Evolutionary conservation across 2,113 vertebrate genomes (phyloP), one percentile per base, ranked within the genome.

Genomic region (Dendropsophus ebraccatus): DNA sequence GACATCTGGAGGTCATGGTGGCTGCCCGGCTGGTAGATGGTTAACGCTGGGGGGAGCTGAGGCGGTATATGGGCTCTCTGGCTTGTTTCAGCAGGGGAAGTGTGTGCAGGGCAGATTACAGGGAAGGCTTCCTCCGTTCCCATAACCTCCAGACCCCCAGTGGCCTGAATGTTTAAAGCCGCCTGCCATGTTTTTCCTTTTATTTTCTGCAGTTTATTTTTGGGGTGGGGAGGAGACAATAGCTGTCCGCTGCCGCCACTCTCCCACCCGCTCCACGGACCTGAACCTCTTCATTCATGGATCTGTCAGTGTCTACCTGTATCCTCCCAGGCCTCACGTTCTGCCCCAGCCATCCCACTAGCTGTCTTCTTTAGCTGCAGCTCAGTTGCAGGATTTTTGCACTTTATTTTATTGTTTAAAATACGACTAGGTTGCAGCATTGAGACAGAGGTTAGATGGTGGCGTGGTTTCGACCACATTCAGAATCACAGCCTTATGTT

Each of bases 71-170:
- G 89, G 91, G 87, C 92, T 92, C 93, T 94, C 94, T 95, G 95
- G 90, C 95, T 95, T 94, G 93, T 94, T 95, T 94, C 93, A 94
- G 96, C 92, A 93, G 95, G 96, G 98, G 98, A 99, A 99, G 97
- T 99, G 97, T 99, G 97, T 91, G 88, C 92, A 82, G 91, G 93
- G 91, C 96, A 97, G 98, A 99, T 99, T 98, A 99, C 96, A 95
- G 96, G 94, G 96, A 94, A 95, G 94, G 96, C 94, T 99, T 99
- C 98, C 98, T 99, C 95, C 96, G 97, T 99, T 99, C 98, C 98
- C 98, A 99, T 98, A 99, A 99, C 98, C 98, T 97, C 95, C 95
- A 95, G 97, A 98, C 97, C 98, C 96, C 96, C 96, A 91, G 78
- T 94, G 94, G 95, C 95, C 96, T 92, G 92, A 96, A 93, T 99